Evolutionary conservation across 2,113 vertebrate species (phyloP).

Genomic region (Xiphias gladius): DNA sequence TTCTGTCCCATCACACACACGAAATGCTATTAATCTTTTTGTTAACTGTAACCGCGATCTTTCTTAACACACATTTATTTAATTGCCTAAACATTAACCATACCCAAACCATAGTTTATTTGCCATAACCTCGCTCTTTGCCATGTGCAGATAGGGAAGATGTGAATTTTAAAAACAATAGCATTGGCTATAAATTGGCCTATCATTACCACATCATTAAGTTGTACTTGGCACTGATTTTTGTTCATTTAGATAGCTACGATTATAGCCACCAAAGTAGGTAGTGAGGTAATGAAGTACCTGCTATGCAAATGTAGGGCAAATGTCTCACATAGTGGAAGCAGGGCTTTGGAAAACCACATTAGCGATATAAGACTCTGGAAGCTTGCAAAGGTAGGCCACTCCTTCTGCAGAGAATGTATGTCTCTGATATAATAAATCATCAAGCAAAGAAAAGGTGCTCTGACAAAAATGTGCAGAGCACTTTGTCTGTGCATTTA

Average conservation of each 20-base stretch:
- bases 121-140: too few relatives aligned
- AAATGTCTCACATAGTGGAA: slow-evolving; percentile 18
- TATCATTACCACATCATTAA: neutral
- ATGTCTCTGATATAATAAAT: slow-evolving; percentile 64
- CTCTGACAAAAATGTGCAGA: slow-evolving; percentile 20
- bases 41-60: neutral
- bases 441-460: slow-evolving; percentile 20
- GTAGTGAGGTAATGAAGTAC: neutral
- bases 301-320: slow-evolving; percentile 1
- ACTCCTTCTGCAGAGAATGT: slow-evolving; percentile 39
- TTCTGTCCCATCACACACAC: too few relatives aligned
- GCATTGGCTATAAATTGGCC: too few relatives aligned
- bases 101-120: too few relatives aligned
- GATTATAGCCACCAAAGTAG: neutral
- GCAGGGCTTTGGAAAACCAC: slow-evolving; percentile 13
- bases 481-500: slow-evolving; percentile 2
- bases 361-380: neutral
- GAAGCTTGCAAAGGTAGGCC: slow-evolving; percentile 46
- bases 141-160: too few relatives aligned
- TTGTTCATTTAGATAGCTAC: neutral
- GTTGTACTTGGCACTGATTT: neutral
- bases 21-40: neutral
- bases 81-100: neutral
- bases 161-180: too few relatives aligned
- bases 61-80: too few relatives aligned